Evolutionary conservation across 2,797 vertebrate species (phyloP).

Genomic region (Pseudocheirus occidentalis): DNA sequence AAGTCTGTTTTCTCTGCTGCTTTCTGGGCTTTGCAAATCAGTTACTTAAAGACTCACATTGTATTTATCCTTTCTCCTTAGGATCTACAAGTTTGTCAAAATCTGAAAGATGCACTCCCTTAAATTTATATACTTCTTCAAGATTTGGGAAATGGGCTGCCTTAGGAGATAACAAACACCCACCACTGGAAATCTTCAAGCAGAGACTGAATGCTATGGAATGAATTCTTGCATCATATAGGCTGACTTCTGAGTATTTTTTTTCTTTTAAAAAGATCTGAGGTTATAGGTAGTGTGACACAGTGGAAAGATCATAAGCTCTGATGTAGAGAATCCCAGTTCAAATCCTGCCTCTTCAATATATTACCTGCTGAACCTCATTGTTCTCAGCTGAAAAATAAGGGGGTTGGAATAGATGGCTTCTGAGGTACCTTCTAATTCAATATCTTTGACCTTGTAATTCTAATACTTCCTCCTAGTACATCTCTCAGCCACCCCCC

Average conservation of each 20-base stretch:
- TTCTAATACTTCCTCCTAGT: neutral
- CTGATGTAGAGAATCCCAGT: neutral
- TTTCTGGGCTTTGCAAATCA: neutral
- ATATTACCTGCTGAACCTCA: neutral
- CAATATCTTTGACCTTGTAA: neutral
- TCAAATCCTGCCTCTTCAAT: neutral
- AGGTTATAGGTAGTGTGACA: neutral
- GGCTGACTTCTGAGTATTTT: neutral
- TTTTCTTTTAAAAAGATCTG: neutral
- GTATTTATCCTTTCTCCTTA: neutral
- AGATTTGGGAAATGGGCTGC: neutral
- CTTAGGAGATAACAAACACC: neutral
- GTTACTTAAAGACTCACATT: neutral
- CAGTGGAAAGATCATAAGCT: neutral
- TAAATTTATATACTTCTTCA: neutral
- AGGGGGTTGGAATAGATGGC: neutral
- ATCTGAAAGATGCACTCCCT: neutral
- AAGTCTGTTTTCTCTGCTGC: neutral
- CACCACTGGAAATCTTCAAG: neutral
- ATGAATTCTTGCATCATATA: neutral
- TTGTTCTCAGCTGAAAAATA: neutral
- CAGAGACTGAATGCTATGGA: neutral
- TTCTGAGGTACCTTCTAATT: neutral
- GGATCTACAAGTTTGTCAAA: neutral
- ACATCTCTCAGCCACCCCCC: neutral